phyloP scores from a whole-genome alignment of 2,797 vertebrate species.

The Channa striata region DNA sequence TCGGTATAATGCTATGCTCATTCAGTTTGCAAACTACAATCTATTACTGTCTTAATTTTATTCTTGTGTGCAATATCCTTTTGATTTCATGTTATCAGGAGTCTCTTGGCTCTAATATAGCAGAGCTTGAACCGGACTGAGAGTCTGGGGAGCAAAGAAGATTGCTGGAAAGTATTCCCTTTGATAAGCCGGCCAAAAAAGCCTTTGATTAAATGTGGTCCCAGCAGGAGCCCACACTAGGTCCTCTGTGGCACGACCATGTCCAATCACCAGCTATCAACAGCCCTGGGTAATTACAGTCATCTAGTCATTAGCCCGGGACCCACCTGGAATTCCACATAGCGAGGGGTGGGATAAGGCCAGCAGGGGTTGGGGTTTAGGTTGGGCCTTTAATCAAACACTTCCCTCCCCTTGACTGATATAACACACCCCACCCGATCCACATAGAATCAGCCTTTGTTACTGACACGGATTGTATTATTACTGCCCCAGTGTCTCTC shows the following conservation, averaged over 20 bases:
- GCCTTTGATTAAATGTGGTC: conserved; percentile 81
- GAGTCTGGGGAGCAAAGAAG: conserved; percentile 71
- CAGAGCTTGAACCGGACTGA: conserved; percentile 47
- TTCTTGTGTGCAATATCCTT: conserved; percentile 14
- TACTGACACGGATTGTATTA: conserved; percentile 57
- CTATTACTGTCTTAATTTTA: conserved; percentile 18
- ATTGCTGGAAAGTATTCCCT: conserved; percentile 83
- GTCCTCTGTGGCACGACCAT: conserved; percentile 79
- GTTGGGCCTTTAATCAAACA: conserved; percentile 79
- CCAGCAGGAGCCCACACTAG: conserved; percentile 78
- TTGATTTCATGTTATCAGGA: conserved; percentile 39
- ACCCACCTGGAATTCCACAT: conserved; percentile 82
- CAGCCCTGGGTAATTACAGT: conserved; percentile 80
- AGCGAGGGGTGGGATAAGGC: conserved; percentile 66
- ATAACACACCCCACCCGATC: conserved; percentile 56
- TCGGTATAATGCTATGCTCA: not conserved
- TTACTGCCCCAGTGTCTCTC: conserved; percentile 43
- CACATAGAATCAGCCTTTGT: conserved; percentile 73
- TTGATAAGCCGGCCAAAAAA: conserved; percentile 83
- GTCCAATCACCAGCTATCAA: conserved; percentile 82
- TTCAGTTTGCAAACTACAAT: not conserved
- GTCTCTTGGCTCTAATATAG: conserved; percentile 52
- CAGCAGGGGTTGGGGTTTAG: conserved; percentile 69
- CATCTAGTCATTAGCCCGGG: conserved; percentile 79
- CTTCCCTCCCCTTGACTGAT: conserved; percentile 71